Evolutionary conservation across 2,888 invertebrate species (phyloP), one percentile per base, ranked within the genome.

Genomic region (Drosophila tanythrix): DNA sequence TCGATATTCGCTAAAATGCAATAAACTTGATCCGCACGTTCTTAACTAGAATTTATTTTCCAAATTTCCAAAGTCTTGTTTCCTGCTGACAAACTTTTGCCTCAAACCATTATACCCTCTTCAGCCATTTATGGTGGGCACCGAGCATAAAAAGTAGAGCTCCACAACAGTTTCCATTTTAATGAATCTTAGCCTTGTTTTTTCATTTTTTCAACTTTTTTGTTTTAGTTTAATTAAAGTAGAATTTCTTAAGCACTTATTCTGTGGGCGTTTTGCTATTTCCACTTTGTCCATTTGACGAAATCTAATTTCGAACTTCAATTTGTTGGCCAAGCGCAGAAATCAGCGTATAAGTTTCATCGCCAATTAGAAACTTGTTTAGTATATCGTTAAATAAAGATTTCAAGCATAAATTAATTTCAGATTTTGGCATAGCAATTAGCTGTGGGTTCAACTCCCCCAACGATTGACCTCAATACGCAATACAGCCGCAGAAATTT

Each of bases 401-500:
- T 29, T 68, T 52, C 18, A 57, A 53, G 57, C 69, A 75, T 78
- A 69, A 81, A 74, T 76, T 71, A 73, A n/a, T 51, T 60, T 33
- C n/a, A 7, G 35, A 50, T 60, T 59, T 68, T 63, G 55, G 27
- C 67, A 62, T 63, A 29, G 53, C 48, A 62, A 57, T 66, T 53
- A 60, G 48, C 46, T 57, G 3, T 46, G 53, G 58, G 55, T 36
- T 67, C 72, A 70, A 82, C 80, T 80, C 86, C 88, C 90, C 85
- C 84, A 83, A 57, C 58, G 70, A 52, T 48, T 81, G 87, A 83
- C 83, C 83, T 46, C 67, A 82, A 70, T 81, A 59, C 18, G 21
- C 36, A 57, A 57, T 18, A 35, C 11, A 48, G n/a, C 40, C 1
- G 25, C 65, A 65, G 57, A 74, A 70, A 80, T 65, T 58, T 77